These are phyloP conservation scores for Flexamia atlantica DNA, from an alignment of 2,888 invertebrate species.

Conservation along the genomic window DNA sequence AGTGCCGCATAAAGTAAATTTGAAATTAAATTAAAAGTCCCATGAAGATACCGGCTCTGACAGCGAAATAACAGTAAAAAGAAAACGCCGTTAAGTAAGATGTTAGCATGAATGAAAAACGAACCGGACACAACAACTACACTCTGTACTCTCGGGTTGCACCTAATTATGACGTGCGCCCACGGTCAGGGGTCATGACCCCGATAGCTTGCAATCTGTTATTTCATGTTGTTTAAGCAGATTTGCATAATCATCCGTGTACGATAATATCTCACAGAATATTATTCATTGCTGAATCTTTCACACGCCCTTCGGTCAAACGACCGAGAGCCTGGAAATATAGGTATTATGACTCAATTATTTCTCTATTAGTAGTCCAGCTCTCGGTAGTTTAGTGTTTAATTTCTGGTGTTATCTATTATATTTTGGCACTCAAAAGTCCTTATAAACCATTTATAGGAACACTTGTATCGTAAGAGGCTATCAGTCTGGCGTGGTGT, in stretches of 20 bases:
- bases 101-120: not conserved
- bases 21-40: too few relatives aligned
- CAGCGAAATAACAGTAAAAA: too few relatives aligned
- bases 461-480: too few relatives aligned
- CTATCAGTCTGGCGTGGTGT: too few relatives aligned
- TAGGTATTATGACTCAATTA: too few relatives aligned
- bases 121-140: not conserved
- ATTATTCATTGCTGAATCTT: not conserved
- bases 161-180: constrained; percentile 3
- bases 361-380: too few relatives aligned
- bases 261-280: constrained; percentile 10
- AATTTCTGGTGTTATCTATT: too few relatives aligned
- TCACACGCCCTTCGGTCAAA: constrained; percentile 5
- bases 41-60: not conserved
- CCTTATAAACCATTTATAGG: too few relatives aligned
- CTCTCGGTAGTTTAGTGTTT: too few relatives aligned
- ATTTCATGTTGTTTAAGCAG: constrained; percentile 7
- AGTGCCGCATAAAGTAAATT: too few relatives aligned
- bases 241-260: constrained; percentile 7
- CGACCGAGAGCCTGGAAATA: not conserved
- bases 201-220: constrained; percentile 14
- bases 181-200: not conserved
- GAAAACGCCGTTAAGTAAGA: not conserved
- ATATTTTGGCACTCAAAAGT: too few relatives aligned
- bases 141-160: constrained; percentile 4